A percentile compares a stretch with the other conserved stretches of the same genome.
These are phyloP conservation scores for Myripristis murdjan DNA, from an alignment of 2,797 vertebrate species.

Conservation along the genomic window DNA sequence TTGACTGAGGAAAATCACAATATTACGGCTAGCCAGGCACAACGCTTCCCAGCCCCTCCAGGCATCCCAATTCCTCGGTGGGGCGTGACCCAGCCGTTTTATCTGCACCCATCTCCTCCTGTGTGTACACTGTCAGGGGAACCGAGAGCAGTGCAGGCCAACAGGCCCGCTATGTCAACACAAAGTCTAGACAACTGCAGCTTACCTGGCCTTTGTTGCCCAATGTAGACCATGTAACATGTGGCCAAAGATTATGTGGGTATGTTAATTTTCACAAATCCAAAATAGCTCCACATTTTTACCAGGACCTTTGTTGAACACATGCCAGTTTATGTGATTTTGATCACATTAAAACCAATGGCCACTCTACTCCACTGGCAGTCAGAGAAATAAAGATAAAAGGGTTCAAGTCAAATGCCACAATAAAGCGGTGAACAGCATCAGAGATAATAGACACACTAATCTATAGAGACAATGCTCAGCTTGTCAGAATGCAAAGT, in stretches of 20 bases:
- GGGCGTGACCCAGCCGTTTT: conserved; percentile 78
- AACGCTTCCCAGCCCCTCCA: conserved; percentile 70
- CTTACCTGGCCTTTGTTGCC: conserved; percentile 49
- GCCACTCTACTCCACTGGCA: background rate
- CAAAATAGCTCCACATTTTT: background rate
- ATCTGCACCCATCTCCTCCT: conserved; percentile 82
- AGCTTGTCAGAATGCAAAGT: conserved; percentile 41
- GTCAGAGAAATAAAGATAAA: conserved; percentile 13
- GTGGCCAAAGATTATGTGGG: background rate
- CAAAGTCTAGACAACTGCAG: conserved; percentile 47
- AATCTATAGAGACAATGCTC: conserved; percentile 56
- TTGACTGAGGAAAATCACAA: conserved; percentile 76
- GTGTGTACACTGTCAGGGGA: conserved; percentile 70
- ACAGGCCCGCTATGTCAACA: conserved; percentile 63
- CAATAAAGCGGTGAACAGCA: conserved; percentile 46
- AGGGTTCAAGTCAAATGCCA: conserved; percentile 34
- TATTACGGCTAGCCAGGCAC: conserved; percentile 74
- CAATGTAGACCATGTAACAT: background rate
- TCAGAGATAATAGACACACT: conserved; percentile 14
- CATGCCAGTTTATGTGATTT: background rate
- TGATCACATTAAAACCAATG: background rate
- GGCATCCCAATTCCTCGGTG: conserved; percentile 81
- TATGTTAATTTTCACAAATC: conserved; percentile 13
- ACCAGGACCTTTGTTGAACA: background rate
- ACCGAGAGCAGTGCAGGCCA: conserved; percentile 47